Evolutionary conservation across 2,797 vertebrate genomes (phyloP).

Genomic region (Morelia viridis): DNA sequence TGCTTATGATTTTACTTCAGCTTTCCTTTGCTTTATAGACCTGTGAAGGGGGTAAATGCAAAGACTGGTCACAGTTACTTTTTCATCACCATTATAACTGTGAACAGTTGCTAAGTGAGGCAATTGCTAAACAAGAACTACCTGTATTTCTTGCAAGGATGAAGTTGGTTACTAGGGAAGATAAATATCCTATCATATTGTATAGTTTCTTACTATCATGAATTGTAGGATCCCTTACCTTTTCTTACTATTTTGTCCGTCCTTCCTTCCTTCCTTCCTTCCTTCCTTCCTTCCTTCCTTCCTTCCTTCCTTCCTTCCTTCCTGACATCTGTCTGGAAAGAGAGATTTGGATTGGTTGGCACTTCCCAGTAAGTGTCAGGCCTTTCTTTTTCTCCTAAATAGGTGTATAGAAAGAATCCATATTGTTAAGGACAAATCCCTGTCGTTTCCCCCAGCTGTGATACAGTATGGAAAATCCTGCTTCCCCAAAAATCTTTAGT

Average conservation of each 20-base stretch:
- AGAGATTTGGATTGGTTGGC: neutral
- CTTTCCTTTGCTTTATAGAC: neutral
- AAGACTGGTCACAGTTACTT: neutral
- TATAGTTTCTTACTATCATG: neutral
- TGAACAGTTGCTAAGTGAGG: neutral
- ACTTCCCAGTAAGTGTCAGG: neutral
- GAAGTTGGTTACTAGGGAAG: neutral
- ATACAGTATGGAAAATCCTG: accelerated
- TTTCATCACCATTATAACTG: neutral
- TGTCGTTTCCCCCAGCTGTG: neutral
- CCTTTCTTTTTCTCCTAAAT: neutral
- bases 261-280: no score
- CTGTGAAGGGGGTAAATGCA: neutral
- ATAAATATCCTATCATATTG: neutral
- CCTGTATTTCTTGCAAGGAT: neutral
- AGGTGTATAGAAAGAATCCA: neutral
- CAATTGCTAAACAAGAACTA: neutral
- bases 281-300: neutral
- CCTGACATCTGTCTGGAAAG: neutral
- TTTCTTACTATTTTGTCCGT: neutral
- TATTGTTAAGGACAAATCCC: neutral
- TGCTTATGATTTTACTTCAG: neutral
- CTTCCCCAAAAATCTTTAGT: accelerated
- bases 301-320: neutral
- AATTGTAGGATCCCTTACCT: neutral